Conservation (phyloP, 2,113 vertebrate species). For the Rhineura floridana region DNA sequence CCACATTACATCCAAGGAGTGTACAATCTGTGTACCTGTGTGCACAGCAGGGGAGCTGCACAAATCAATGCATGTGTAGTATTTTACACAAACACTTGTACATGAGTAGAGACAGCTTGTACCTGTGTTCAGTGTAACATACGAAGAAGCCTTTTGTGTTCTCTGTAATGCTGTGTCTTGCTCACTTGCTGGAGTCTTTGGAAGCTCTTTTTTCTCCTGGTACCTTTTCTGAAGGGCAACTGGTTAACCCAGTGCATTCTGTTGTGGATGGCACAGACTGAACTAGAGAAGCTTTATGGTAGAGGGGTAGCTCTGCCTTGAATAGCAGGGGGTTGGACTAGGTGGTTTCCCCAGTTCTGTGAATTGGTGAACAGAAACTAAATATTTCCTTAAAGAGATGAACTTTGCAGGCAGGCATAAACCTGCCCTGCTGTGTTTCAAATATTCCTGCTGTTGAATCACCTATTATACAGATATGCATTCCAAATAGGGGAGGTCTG, state of each 20-base stretch:
- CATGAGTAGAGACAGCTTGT: too few species aligned
- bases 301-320: too few species aligned
- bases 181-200: not conserved
- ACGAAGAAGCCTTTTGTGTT: not conserved
- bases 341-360: not conserved
- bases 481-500: slow-evolving; percentile 66
- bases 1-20: too few species aligned
- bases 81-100: too few species aligned
- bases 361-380: not conserved
- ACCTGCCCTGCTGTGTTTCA: not conserved
- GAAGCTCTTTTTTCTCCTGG: not conserved
- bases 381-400: slow-evolving; percentile 36
- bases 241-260: too few species aligned
- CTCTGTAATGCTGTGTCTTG: not conserved
- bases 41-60: too few species aligned
- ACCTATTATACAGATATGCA: slow-evolving; percentile 23
- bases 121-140: too few species aligned
- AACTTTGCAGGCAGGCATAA: not conserved
- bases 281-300: not conserved
- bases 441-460: slow-evolving; percentile 1
- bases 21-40: not conserved
- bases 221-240: not conserved
- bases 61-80: too few species aligned
- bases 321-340: not conserved
- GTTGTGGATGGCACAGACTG: not conserved